phyloP scores from a whole-genome alignment of 2,113 vertebrate genomes.

The Enhydra lutris region DNA sequence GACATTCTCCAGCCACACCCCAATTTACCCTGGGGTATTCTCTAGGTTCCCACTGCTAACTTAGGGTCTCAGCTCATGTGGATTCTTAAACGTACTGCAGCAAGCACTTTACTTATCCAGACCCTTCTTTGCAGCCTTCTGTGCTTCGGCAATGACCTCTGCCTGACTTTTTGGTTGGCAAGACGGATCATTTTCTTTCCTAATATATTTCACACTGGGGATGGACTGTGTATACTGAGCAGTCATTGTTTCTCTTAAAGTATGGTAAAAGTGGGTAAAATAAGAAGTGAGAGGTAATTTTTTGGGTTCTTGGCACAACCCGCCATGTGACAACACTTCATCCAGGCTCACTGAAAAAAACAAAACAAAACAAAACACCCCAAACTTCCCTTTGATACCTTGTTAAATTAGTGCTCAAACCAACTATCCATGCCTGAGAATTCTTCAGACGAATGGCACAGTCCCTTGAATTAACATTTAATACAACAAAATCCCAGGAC shows the following conservation, averaged over 20 bases:
- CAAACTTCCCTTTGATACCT: background rate
- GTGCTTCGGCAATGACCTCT: background rate
- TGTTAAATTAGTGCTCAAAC: background rate
- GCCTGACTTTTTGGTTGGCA: conserved; percentile 8
- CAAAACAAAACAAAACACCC: background rate
- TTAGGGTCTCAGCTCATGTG: background rate
- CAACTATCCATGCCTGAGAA: background rate
- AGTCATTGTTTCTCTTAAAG: background rate
- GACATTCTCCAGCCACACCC: background rate
- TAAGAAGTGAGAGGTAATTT: background rate
- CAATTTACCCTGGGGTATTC: background rate
- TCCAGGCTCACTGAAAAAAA: background rate
- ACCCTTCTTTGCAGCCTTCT: conserved; percentile 58
- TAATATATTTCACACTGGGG: background rate
- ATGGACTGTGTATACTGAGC: background rate
- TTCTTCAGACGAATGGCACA: background rate
- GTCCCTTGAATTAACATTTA: background rate
- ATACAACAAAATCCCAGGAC: background rate
- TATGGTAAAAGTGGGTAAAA: background rate
- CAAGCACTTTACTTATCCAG: conserved; percentile 48
- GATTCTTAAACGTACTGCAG: conserved; percentile 43
- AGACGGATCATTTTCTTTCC: background rate
- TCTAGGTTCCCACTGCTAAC: background rate
- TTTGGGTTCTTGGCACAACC: background rate
- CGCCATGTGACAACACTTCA: background rate